phyloP scores from a whole-genome alignment of 2,888 invertebrate species.

The Aplocera efformata region DNA sequence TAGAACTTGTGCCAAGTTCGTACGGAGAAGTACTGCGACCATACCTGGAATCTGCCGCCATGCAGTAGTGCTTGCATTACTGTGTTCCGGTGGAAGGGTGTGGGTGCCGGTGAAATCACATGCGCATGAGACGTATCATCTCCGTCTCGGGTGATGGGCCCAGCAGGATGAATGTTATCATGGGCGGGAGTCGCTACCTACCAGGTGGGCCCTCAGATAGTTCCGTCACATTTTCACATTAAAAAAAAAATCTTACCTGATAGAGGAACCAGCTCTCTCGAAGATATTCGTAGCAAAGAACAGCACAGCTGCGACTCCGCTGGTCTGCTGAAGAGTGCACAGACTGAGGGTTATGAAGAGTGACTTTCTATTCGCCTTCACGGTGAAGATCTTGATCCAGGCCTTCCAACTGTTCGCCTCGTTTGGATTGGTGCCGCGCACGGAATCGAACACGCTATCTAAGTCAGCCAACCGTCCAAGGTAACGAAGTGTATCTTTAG shows the following conservation, averaged over 20 bases:
- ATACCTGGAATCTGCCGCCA: no score
- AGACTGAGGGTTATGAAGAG: slow-evolving; percentile 43
- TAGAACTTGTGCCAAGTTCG: no score
- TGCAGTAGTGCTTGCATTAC: no score
- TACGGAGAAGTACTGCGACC: no score
- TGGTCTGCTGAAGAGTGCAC: slow-evolving; percentile 34
- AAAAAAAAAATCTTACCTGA: slow-evolving; percentile 17
- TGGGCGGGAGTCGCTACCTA: no score
- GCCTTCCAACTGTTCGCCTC: slow-evolving; percentile 40
- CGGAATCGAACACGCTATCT: slow-evolving; percentile 42
- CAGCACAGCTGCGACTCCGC: slow-evolving; percentile 43
- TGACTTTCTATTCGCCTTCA: slow-evolving; percentile 40
- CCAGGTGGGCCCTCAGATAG: no score
- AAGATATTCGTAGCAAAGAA: slow-evolving; percentile 48
- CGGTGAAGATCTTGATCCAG: slow-evolving; percentile 47
- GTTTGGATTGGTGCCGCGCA: slow-evolving; percentile 33
- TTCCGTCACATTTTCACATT: no score
- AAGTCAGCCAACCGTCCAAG: slow-evolving; percentile 42
- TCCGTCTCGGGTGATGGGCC: no score
- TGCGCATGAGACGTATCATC: no score
- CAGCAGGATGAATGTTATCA: no score
- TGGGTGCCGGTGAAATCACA: no score
- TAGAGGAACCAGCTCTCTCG: slow-evolving; percentile 42
- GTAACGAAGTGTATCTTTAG: slow-evolving; percentile 35
- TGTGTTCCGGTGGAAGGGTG: no score